phyloP scores from a whole-genome alignment of 2,888 invertebrate species.

The Lasiommata megera region DNA sequence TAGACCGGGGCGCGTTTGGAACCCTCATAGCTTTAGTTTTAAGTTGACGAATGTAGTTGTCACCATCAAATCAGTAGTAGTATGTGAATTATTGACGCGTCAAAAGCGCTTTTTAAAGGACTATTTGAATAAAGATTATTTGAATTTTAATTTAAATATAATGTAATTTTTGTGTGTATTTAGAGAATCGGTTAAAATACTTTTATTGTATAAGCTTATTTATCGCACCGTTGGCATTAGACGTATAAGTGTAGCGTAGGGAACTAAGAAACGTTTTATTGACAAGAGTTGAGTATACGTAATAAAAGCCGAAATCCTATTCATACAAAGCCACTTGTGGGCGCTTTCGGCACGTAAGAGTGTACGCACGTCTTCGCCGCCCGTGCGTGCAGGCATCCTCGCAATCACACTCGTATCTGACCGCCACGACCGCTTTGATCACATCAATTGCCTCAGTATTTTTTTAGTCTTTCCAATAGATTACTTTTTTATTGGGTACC shows the following conservation, averaged over 20 bases:
- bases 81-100: too few species aligned
- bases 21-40: too few species aligned
- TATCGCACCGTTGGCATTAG: not conserved
- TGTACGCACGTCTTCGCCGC: slow-evolving; percentile 19
- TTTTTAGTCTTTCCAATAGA: slow-evolving; percentile 55
- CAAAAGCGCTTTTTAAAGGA: too few species aligned
- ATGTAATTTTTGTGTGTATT: too few species aligned
- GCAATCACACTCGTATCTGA: slow-evolving; percentile 10
- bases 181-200: too few species aligned
- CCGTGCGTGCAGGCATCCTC: slow-evolving; percentile 26
- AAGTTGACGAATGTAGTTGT: too few species aligned
- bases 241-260: not conserved
- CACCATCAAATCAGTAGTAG: too few species aligned
- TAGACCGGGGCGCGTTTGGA: too few species aligned
- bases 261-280: not conserved
- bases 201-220: not conserved
- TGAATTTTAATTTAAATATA: too few species aligned
- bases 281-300: not conserved
- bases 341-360: slow-evolving; percentile 23
- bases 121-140: too few species aligned
- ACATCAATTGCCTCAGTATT: slow-evolving; percentile 65
- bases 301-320: slow-evolving; percentile 9
- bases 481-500: slow-evolving; percentile 46
- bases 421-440: slow-evolving; percentile 44
- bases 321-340: slow-evolving; percentile 11